phyloP scores from a whole-genome alignment of 2,888 invertebrate species.

The Phytoseiulus persimilis region DNA sequence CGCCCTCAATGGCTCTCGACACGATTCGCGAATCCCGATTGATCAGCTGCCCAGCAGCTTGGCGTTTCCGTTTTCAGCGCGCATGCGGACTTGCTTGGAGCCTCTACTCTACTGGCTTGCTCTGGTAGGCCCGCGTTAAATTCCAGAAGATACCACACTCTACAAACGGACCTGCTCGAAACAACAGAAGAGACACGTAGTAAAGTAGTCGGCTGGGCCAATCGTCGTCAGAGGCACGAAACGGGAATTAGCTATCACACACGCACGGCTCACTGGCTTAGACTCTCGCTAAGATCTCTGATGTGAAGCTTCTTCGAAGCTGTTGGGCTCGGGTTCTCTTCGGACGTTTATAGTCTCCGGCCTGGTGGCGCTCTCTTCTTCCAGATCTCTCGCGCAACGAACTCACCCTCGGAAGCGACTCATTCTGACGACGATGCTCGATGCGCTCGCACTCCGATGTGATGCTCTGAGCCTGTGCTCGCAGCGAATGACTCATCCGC shows the following conservation, averaged over 20 bases:
- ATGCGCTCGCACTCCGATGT: not conserved
- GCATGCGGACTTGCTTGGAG: not conserved
- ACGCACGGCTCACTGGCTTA: not conserved
- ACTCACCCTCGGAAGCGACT: not conserved
- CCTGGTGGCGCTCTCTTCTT: not conserved
- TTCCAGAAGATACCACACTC: not conserved
- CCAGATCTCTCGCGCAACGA: not conserved
- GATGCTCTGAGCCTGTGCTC: not conserved
- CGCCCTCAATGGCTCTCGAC: too few relatives aligned
- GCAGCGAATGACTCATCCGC: not conserved
- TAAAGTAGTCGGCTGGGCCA: not conserved
- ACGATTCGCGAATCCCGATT: not conserved
- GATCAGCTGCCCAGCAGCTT: not conserved
- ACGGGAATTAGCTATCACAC: not conserved
- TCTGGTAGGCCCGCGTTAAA: not conserved
- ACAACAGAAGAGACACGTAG: not conserved
- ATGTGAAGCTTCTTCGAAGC: not conserved
- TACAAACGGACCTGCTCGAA: not conserved
- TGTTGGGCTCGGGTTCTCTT: not conserved
- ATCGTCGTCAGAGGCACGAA: not conserved
- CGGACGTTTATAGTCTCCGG: not conserved
- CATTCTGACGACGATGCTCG: not conserved
- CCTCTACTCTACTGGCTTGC: not conserved
- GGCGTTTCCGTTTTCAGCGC: not conserved
- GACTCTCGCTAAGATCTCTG: not conserved